phyloP scores from a whole-genome alignment of 2,797 vertebrate genomes.

The Benthosema pterotum region DNA sequence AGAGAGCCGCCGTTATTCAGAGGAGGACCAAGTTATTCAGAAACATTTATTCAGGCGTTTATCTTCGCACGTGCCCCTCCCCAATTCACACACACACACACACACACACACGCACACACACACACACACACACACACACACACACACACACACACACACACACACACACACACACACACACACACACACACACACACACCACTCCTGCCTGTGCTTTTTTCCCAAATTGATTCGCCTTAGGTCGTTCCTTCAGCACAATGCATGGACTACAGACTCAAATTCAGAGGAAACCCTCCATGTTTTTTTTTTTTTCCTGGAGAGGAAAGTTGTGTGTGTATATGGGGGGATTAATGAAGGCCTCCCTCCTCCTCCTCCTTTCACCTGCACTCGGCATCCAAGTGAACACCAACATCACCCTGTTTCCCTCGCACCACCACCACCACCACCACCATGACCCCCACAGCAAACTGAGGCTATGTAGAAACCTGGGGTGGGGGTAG shows the following conservation, averaged over 20 bases:
- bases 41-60: conserved; percentile 38
- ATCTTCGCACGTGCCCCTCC: not conserved
- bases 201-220: not conserved
- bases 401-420: conserved; percentile 16
- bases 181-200: no score
- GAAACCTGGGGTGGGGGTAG: conserved; percentile 16
- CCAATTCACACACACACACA: no score
- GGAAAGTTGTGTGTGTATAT: conserved; percentile 29
- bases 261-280: conserved; percentile 29
- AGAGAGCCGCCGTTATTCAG: not conserved
- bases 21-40: not conserved
- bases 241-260: conserved; percentile 22
- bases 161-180: no score
- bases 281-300: conserved; percentile 39
- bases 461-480: conserved; percentile 18
- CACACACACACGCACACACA: no score
- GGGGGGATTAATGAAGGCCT: conserved; percentile 46
- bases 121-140: no score
- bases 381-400: conserved; percentile 32
- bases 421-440: no score
- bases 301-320: no score
- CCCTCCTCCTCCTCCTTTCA: conserved; percentile 10
- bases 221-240: not conserved
- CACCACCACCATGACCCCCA: not conserved
- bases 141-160: no score